Percentiles rank a stretch among this genome's conserved stretches.
phyloP scores from a whole-genome alignment of 2,113 vertebrate genomes.

The Antigone vipio region DNA sequence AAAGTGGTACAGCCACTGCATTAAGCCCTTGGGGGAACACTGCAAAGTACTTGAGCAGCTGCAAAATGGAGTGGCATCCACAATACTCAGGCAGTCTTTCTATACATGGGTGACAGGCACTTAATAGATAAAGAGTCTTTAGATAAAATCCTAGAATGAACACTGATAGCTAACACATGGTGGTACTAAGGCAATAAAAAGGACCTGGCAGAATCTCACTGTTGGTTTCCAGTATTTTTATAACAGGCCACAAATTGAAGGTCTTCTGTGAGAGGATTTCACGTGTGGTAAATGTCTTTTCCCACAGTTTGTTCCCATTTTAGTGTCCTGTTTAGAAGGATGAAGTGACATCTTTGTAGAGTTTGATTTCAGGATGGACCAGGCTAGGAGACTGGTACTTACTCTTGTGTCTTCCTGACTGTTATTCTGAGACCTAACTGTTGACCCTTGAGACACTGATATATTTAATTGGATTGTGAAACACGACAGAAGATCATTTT shows the following conservation, averaged over 20 bases:
- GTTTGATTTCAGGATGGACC: background rate
- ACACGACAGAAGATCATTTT: conserved; percentile 27
- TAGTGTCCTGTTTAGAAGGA: background rate
- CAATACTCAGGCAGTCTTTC: background rate
- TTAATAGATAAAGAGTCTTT: background rate
- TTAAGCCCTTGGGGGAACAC: background rate
- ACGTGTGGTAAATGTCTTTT: background rate
- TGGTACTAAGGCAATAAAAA: background rate
- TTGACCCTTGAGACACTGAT: background rate
- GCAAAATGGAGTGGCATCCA: background rate
- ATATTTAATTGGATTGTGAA: conserved; percentile 28
- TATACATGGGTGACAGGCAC: background rate
- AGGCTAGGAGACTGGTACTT: background rate
- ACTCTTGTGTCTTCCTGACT: background rate
- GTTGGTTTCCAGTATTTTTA: background rate
- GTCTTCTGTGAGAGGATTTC: background rate
- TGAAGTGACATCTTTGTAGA: background rate
- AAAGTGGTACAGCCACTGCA: background rate
- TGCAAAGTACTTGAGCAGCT: background rate
- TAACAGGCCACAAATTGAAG: background rate
- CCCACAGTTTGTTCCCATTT: background rate
- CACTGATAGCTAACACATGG: background rate
- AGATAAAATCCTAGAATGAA: background rate
- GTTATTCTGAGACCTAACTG: background rate
- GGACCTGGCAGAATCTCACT: background rate